Conservation (phyloP, 1,140 invertebrate genomes). For the Drosophila oshimai region DNA sequence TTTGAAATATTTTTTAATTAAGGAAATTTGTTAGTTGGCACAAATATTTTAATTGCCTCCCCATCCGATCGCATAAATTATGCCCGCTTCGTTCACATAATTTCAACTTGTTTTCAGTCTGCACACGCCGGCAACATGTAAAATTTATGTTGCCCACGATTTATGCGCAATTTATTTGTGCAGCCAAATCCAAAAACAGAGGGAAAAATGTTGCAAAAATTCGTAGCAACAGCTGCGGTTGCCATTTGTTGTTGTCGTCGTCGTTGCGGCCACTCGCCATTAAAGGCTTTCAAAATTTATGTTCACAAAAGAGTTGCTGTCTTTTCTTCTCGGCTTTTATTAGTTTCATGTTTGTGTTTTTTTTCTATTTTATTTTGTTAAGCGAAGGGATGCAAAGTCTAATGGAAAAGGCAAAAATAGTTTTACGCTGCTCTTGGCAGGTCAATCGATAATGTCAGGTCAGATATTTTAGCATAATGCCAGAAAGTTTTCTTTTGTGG, state of each 20-base stretch:
- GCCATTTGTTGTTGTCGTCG: conserved; percentile 56
- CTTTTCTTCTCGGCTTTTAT: conserved; percentile 24
- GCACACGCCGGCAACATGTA: conserved; percentile 65
- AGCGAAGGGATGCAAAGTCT: conserved; percentile 17
- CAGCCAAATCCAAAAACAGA: conserved; percentile 55
- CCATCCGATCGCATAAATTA: conserved; percentile 56
- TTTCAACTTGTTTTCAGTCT: conserved; percentile 66
- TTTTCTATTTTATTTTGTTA: neutral
- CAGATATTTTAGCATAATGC: conserved; percentile 20
- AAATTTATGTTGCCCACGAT: conserved; percentile 78
- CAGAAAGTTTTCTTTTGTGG: conserved; percentile 11
- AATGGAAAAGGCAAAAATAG: conserved; percentile 43
- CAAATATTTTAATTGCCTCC: conserved; percentile 73
- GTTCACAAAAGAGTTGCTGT: conserved; percentile 64
- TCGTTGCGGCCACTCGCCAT: conserved; percentile 52
- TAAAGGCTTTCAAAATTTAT: conserved; percentile 76
- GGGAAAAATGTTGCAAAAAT: conserved; percentile 43
- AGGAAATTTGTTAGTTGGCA: conserved; percentile 55
- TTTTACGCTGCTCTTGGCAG: conserved; percentile 34
- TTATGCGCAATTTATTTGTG: conserved; percentile 80
- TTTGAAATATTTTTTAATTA: conserved; percentile 63
- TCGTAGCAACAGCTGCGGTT: conserved; percentile 64
- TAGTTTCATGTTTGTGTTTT: conserved; percentile 21
- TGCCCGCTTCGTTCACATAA: conserved; percentile 68
- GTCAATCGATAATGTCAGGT: conserved; percentile 45